Base-by-base conservation (phyloP, 2,797 vertebrate genomes). In the Centropyge bicolor region DNA sequence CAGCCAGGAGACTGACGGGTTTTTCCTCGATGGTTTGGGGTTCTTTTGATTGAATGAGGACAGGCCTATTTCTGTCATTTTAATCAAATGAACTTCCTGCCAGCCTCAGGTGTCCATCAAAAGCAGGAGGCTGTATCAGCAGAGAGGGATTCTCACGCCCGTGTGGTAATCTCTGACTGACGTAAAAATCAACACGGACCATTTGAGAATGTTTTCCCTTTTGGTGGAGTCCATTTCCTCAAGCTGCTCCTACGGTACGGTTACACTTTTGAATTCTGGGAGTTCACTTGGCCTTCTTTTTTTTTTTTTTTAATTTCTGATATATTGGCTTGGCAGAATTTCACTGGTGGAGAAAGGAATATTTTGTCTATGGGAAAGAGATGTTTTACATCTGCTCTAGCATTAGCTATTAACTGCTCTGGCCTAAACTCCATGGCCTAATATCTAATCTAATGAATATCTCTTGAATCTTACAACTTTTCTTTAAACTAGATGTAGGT, bases 11-110 rank as follows among this genome's bases (percentile, higher is more conserved):
- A 45, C 43, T 6, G 49, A 68, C 49, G 46, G 48, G 64, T 76
- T 63, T 83, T 9, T 8, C 62, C 69, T 19, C 10, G 60, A 35
- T 14, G 16, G 52, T 63, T 78, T 48, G 51, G 48, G 54, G 17
- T n/a, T 61, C 51, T 61, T 74, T 59, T 43, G 35, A 62, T 12
- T 62, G 49, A 74, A 60, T 5, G n/a, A 64, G 65, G 31, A 62
- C 38, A 14, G 14, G 13, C 78, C 69, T 27, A 14, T 76, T 81
- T 86, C 71, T 63, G 74, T 78, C 74, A 73, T 79, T 81, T 73
- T 85, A 85, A 89, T 89, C 84, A 70, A 41, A 5, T 24, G 60
- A 86, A 75, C 86, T 70, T 89, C 82, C 88, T 36, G 5, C 75
- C 43, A 51, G 70, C 81, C 72, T 74, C 56, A 5, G 59, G 62